These are phyloP conservation scores for Otis tarda DNA, from an alignment of 2,113 vertebrate species.

Conservation along the genomic window DNA sequence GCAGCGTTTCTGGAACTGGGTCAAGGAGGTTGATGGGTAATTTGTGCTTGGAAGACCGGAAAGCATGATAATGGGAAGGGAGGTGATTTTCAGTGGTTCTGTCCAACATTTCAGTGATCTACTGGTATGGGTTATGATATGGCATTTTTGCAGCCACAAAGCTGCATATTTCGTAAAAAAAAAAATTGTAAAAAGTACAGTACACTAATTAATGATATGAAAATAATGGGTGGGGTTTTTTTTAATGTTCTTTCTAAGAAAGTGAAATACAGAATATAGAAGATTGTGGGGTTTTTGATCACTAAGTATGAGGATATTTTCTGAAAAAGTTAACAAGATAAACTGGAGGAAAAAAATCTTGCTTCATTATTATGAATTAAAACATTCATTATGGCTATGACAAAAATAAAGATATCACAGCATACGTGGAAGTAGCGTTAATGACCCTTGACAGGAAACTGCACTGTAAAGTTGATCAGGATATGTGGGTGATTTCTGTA, in stretches of 20 bases:
- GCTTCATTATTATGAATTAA: background rate
- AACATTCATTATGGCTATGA: background rate
- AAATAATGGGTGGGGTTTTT: background rate
- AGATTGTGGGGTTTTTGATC: background rate
- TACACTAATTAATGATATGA: background rate
- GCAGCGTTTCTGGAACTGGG: background rate
- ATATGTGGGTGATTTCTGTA: background rate
- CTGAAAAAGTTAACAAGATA: background rate
- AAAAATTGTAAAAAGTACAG: background rate
- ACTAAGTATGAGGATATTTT: background rate
- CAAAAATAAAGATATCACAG: background rate
- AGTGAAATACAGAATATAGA: background rate
- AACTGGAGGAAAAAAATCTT: background rate
- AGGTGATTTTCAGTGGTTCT: constrained; percentile 28
- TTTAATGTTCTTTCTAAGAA: background rate
- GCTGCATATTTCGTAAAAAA: background rate
- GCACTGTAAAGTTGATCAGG: background rate
- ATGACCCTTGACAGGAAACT: background rate
- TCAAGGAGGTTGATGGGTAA: constrained; percentile 16
- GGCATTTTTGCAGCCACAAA: background rate
- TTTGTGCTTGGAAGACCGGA: constrained; percentile 57
- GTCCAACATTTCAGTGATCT: constrained; percentile 49
- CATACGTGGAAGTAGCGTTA: background rate
- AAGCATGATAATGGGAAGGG: constrained; percentile 54
- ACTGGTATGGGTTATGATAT: background rate